Conservation (phyloP, 2,888 invertebrate genomes). For the Antheraea yamamai region DNA sequence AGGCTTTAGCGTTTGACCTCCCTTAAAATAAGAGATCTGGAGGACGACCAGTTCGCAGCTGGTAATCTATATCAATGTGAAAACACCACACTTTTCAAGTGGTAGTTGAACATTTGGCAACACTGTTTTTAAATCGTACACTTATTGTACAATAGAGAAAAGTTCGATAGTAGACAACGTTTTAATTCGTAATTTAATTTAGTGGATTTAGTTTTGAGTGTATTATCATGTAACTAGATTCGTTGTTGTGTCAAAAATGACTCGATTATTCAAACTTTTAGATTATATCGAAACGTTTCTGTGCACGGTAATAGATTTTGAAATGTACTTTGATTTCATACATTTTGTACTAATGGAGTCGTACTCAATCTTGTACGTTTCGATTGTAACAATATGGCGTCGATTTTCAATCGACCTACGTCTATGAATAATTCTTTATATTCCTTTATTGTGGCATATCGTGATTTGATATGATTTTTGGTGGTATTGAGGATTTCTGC, state of each 20-base stretch:
- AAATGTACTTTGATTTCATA: background rate
- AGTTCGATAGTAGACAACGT: background rate
- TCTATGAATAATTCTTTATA: no score
- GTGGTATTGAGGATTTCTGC: no score
- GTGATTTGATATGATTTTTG: background rate
- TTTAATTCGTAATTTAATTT: background rate
- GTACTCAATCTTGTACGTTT: background rate
- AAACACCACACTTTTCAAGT: background rate
- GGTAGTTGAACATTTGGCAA: background rate
- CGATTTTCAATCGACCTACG: no score
- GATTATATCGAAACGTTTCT: background rate
- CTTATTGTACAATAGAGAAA: background rate
- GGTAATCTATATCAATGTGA: background rate
- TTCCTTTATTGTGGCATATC: background rate
- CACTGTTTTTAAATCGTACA: background rate
- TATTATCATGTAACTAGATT: no score
- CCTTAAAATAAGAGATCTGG: no score
- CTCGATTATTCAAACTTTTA: background rate
- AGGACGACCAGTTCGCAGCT: no score
- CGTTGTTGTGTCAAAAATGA: background rate
- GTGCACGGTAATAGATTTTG: background rate
- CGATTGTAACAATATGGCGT: background rate
- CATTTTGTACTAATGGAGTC: background rate
- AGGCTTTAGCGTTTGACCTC: no score
- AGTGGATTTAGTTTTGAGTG: background rate